These are phyloP conservation scores for Drosophila dunni DNA, from an alignment of 1,140 invertebrate species.

Conservation along the genomic window DNA sequence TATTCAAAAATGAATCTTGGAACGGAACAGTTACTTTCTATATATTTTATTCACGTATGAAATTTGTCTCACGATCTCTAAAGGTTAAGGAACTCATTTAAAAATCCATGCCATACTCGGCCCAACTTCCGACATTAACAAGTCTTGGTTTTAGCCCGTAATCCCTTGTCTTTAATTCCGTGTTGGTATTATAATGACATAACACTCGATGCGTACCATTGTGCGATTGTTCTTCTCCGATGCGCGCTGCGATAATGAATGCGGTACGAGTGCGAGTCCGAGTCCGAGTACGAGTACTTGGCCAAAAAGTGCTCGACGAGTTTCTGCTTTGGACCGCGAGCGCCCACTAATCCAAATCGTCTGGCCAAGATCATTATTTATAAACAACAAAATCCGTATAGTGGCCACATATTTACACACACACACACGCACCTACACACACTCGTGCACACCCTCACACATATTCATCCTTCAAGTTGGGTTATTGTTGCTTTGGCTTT, in stretches of 20 bases:
- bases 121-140: no score
- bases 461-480: slow-evolving; percentile 58
- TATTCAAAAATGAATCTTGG: no score
- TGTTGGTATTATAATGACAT: slow-evolving; percentile 14
- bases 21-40: no score
- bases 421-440: slow-evolving; percentile 26
- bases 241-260: slow-evolving; percentile 53
- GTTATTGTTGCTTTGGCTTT: slow-evolving; percentile 77
- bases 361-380: slow-evolving; percentile 82
- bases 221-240: slow-evolving; percentile 33
- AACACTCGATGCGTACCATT: slow-evolving; percentile 59
- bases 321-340: slow-evolving; percentile 73
- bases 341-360: slow-evolving; percentile 76
- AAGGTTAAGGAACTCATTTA: no score
- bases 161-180: no score
- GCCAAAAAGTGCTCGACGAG: slow-evolving; percentile 26
- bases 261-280: slow-evolving; percentile 22
- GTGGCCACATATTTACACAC: slow-evolving; percentile 68
- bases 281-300: slow-evolving; percentile 24
- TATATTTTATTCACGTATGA: no score
- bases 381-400: slow-evolving; percentile 77
- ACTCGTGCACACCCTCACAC: slow-evolving; percentile 47
- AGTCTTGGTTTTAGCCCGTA: no score
- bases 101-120: no score
- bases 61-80: no score